Evolutionary conservation across 2,113 vertebrate species (phyloP), one percentile per base, ranked within the genome.

Genomic region (Abramis brama): DNA sequence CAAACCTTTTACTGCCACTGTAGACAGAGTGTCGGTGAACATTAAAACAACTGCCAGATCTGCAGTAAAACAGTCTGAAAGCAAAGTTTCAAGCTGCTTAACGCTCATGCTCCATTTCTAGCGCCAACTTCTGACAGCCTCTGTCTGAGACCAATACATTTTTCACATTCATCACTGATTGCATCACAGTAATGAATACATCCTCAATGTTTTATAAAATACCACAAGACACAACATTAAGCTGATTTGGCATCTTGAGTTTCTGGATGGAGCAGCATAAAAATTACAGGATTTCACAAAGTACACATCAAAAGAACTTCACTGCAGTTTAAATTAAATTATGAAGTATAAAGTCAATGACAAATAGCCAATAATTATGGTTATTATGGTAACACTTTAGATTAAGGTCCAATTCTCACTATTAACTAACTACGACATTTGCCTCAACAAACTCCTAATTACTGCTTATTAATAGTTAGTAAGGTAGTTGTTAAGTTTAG

Each of bases 11-110:
- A 47, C n/a, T 45, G 13, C 59, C 36, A 19, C 43, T 45, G 39
- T 30, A 80, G 79, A 66, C 78, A 21, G 9, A 47, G 59, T 81
- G 59, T 2, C 79, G 25, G 12, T 30, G 17, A 27, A 30, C 79
- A 81, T 66, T 81, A 45, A 81, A 81, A 66, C 43, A 47, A 50
- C 73, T 75, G 73, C 73, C 43, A 75, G n/a, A 66, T 47, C 79
- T 79, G 57, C 30, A 27, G 39, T 45, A 30, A 4, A 45, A 64
- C n/a, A 5, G 39, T 64, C 79, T 80, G 59, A 80, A 80, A 45
- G 39, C n/a, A 80, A 80, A 45, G 78, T 45, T 80, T n/a, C 57
- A 47, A 64, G 59, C 59, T 27, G n/a, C 36, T 80, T n/a, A 79
- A 60, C 12, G 2, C 77, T 43, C 19, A 43, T 21, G 11, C 68